Evolutionary conservation across 2,113 vertebrate genomes (phyloP), one percentile per base, ranked within the genome.

Genomic region (Protomyctophum bolini): DNA sequence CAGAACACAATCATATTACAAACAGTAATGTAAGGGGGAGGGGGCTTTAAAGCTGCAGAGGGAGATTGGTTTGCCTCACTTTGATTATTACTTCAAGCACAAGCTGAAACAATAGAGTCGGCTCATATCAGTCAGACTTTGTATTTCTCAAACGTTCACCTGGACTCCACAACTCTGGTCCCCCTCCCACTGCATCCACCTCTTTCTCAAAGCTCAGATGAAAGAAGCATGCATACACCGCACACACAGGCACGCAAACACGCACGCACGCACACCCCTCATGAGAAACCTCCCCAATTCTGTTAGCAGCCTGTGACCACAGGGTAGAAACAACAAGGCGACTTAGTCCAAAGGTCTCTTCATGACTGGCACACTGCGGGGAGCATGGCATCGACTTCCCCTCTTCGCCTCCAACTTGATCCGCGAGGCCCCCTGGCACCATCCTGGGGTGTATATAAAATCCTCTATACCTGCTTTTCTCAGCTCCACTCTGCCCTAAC

Each of bases 251-350:
- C 21, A 21, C 21, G 21, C 21, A 21, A 1, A 2, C 21, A 21
- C 21, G 21, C 21, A 21, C 21, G 21, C 21, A 21, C 21, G 21
- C 21, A 21, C 21, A 21, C 21, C 21, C 21, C 73, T 69, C 57
- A 58, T 8, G 57, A 75, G 59, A 77, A 66, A 29, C 57, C 29
- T 66, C 64, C 76, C 66, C 75, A 73, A 76, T 41, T 83, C 79
- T 79, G 60, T 49, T 64, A 75, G 85, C 83, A 75, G 60, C 88
- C 88, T 89, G 87, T 65, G 6, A 80, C 83, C 79, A 75, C 87
- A 79, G 83, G 86, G 78, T 86, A 81, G 89, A 87, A 87, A 68
- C 90, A 83, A 68, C 90, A 83, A 90, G 88, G 91, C 90, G 91
- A 92, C 89, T 67, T 12, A 87, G 86, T 85, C 84, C 85, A 91